Evolutionary conservation across 2,113 vertebrate species (phyloP), one percentile per base, ranked within the genome.

Genomic region (Proteles cristata): DNA sequence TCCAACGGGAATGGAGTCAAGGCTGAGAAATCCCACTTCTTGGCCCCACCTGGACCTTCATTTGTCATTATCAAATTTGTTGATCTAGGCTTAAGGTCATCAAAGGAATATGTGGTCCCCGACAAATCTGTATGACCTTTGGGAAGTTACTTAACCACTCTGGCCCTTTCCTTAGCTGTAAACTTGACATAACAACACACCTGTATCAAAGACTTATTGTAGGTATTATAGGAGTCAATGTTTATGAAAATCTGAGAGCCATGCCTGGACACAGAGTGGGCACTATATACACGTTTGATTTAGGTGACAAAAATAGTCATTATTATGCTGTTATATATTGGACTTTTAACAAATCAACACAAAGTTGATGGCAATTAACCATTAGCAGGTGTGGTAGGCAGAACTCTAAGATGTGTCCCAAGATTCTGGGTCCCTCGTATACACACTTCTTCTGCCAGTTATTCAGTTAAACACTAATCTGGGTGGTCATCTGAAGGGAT

Each of bases 211-310:
- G 73, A 48, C 28, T 63, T 90, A 85, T 25, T 88, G 0, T 58
- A 74, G 58, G 28, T 33, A 88, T 96, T 48, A 73, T 58, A 76
- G 31, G 28, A 45, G 50, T 26, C 79, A 53, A 89, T 55, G 26
- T 87, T 71, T 87, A 35, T 84, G 63, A 93, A 97, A 95, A 58
- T 82, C 80, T 77, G 77, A 74, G 12, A 77, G 76, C 45, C 55
- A 48, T 25, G 17, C 66, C 35, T 39, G 23, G 23, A 31, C 33
- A 88, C 10, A 23, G 16, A 69, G 7, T 50, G 84, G 90, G 63
- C 39, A 55, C 5, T 45, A 61, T 9, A 80, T 35, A 63, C 7
- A 68, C 33, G 25, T 58, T 82, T 81, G 15, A 69, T 77, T 77
- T 25, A 87, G 28, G 25, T 96, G 80, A 63, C 48, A 86, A 71